A percentile compares a stretch with the other conserved stretches of the same genome.
Evolutionary conservation across 2,888 invertebrate species (phyloP).

Genomic region (Dryobota labecula): DNA sequence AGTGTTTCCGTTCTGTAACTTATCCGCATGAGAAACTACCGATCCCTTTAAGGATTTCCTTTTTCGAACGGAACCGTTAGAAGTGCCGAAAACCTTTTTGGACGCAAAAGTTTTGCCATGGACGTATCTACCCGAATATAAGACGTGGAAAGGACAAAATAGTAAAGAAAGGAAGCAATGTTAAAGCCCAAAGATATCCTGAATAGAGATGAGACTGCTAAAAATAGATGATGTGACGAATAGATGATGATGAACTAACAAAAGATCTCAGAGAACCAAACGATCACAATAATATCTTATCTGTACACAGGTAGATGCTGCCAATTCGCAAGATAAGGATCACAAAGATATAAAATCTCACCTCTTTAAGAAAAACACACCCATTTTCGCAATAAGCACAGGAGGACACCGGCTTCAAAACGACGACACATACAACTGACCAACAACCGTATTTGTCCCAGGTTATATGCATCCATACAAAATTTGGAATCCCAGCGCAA

Average conservation of each 20-base stretch:
- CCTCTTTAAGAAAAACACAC: conserved; percentile 80
- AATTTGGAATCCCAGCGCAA: conserved; percentile 71
- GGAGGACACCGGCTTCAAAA: conserved; percentile 66
- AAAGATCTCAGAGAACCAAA: conserved; percentile 10
- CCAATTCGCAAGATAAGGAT: conserved; percentile 2
- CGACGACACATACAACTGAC: conserved; percentile 75
- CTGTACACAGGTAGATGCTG: background rate
- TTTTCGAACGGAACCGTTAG: background rate
- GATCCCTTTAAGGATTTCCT: background rate
- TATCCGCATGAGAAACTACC: conserved; percentile 6
- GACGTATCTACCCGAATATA: background rate
- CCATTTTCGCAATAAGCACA: conserved; percentile 74
- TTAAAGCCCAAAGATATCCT: background rate
- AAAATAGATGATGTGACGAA: background rate
- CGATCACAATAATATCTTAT: conserved; percentile 20
- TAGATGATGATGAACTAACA: background rate
- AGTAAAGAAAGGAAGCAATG: background rate
- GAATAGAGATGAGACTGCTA: background rate
- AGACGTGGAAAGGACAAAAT: background rate
- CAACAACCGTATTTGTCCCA: conserved; percentile 72
- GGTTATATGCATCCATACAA: conserved; percentile 82
- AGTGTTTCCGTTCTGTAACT: background rate
- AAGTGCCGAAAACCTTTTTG: conserved; percentile 21
- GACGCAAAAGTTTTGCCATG: background rate
- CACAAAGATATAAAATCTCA: conserved; percentile 68